A percentile compares a stretch with the other conserved stretches of the same genome.
These are phyloP conservation scores for Triops cancriformis DNA, from an alignment of 1,140 invertebrate genomes.

Conservation along the genomic window DNA sequence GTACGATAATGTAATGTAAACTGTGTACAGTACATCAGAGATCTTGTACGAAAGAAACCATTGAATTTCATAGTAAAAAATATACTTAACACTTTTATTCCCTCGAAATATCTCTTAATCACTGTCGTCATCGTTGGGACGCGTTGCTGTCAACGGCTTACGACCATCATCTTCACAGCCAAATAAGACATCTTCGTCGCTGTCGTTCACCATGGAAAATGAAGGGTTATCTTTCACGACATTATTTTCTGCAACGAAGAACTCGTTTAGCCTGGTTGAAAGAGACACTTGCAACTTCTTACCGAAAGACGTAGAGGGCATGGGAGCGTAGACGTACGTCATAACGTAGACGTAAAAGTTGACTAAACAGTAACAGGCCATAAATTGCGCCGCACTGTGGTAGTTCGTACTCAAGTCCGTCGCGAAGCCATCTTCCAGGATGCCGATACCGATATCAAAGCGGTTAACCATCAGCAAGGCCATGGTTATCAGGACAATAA, in stretches of 20 bases:
- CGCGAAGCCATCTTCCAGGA: conserved; percentile 88
- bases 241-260: conserved; percentile 55
- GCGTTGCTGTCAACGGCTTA: conserved; percentile 34
- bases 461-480: conserved; percentile 66
- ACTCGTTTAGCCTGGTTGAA: conserved; percentile 17
- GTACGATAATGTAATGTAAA: too few species aligned
- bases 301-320: conserved; percentile 20
- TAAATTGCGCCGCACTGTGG: conserved; percentile 45
- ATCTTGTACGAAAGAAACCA: too few species aligned
- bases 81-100: too few species aligned
- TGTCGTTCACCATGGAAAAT: conserved; percentile 97
- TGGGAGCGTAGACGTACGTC: conserved; percentile 87
- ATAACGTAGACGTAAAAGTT: conserved; percentile 91
- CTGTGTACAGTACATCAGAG: too few species aligned
- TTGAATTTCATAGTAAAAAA: background rate
- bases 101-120: background rate
- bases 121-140: background rate
- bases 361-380: conserved; percentile 87
- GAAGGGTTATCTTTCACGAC: conserved; percentile 95
- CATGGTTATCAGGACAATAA: conserved; percentile 70
- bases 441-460: conserved; percentile 77
- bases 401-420: conserved; percentile 50
- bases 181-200: conserved; percentile 93
- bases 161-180: conserved; percentile 73
- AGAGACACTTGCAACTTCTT: background rate